These are phyloP conservation scores for Vollenhovia emeryi DNA, from an alignment of 1,140 invertebrate species.

Conservation along the genomic window DNA sequence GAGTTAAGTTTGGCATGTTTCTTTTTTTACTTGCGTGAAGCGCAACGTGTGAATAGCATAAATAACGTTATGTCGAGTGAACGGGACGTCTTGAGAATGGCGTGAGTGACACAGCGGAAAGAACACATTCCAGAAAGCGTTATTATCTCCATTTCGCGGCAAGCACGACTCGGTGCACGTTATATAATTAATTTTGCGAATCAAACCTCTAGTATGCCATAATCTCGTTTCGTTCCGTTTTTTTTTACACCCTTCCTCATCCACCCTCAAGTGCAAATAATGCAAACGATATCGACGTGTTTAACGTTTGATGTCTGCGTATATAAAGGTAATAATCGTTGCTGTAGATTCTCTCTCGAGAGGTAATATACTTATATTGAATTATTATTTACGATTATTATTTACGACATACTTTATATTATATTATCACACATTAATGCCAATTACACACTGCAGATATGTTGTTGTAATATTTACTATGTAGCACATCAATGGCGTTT, in stretches of 20 bases:
- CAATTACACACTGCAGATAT: conserved; percentile 67
- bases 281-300: conserved; percentile 33
- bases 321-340: conserved; percentile 39
- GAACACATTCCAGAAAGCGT: conserved; percentile 28
- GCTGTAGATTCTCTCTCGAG: conserved; percentile 22
- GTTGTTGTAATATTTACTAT: conserved; percentile 75
- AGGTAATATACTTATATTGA: conserved; percentile 27
- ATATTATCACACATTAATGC: conserved; percentile 65
- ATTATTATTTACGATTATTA: conserved; percentile 67
- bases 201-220: conserved; percentile 34
- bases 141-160: conserved; percentile 21
- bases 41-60: conserved; percentile 4
- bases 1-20: conserved; percentile 51
- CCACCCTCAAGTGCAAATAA: conserved; percentile 39
- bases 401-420: conserved; percentile 64
- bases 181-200: conserved; percentile 25
- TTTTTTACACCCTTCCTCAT: conserved; percentile 4
- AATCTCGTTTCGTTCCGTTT: conserved; percentile 43
- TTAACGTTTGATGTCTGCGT: conserved; percentile 45
- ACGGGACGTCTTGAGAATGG: conserved; percentile 30
- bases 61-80: not conserved
- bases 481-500: conserved; percentile 76
- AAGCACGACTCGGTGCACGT: not conserved
- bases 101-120: not conserved
- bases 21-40: not conserved